phyloP scores from a whole-genome alignment of 2,113 vertebrate species.

The Passer montanus region DNA sequence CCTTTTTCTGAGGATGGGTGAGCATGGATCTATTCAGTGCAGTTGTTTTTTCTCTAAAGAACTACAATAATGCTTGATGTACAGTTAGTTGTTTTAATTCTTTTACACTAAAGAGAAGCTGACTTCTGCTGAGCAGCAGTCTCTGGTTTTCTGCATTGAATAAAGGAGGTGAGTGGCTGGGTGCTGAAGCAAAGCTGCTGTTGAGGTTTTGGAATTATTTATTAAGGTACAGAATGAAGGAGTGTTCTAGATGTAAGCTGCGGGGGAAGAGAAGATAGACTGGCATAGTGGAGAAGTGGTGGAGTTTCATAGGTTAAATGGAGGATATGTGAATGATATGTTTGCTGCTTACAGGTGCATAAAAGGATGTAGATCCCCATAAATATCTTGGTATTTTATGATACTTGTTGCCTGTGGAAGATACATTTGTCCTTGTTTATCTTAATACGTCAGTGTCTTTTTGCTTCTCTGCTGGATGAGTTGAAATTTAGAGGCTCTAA shows the following conservation, averaged over 20 bases:
- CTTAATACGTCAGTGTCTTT: not conserved
- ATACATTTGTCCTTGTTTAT: not conserved
- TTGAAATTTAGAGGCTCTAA: not conserved
- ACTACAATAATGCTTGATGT: not conserved
- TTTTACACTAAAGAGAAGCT: not conserved
- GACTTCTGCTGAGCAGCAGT: not conserved
- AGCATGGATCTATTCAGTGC: accelerated
- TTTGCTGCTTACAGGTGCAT: not conserved
- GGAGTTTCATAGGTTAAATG: not conserved
- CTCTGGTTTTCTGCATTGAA: not conserved
- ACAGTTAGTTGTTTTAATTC: not conserved
- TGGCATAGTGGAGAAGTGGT: not conserved
- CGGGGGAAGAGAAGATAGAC: not conserved
- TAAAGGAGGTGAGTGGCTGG: not conserved
- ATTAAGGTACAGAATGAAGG: not conserved
- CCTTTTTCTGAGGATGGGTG: not conserved
- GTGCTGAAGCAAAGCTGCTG: not conserved
- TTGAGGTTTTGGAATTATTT: not conserved
- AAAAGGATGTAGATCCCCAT: not conserved
- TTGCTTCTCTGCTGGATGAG: not conserved
- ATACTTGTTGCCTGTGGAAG: not conserved
- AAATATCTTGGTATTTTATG: not conserved
- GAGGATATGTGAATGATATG: not conserved
- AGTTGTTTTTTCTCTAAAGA: not conserved
- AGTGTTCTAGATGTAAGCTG: not conserved